Evolutionary conservation across 2,113 vertebrate species (phyloP).

Genomic region (Zootoca vivipara): DNA sequence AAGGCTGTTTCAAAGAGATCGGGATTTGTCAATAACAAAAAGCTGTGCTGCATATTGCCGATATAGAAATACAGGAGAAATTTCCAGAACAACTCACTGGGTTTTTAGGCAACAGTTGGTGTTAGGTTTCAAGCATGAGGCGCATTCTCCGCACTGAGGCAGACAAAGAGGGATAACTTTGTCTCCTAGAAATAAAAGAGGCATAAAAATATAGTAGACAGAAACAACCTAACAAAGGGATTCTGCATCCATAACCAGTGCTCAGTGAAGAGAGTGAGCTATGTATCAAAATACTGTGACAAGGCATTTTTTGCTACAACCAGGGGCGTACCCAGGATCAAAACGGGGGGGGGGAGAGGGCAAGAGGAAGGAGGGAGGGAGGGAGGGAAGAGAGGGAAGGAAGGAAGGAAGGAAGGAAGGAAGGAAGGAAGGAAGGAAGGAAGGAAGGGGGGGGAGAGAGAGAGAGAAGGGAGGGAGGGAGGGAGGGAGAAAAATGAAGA

Average conservation of each 20-base stretch:
- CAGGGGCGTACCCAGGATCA: no score
- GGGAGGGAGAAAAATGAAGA: no score
- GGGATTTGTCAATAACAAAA: neutral
- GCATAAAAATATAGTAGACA: neutral
- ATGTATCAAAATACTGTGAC: neutral
- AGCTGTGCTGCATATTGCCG: neutral
- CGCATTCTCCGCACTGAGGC: conserved; percentile 83
- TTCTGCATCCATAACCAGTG: neutral
- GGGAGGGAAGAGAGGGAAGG: no score
- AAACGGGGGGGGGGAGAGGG: no score
- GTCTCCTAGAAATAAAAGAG: conserved; percentile 75
- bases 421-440: no score
- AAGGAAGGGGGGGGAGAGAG: no score
- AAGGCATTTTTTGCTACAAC: neutral
- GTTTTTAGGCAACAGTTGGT: conserved; percentile 80
- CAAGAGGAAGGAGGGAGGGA: no score
- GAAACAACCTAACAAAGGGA: neutral
- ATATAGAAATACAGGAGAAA: neutral
- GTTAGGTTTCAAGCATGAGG: conserved; percentile 77
- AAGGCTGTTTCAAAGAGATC: neutral
- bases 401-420: no score
- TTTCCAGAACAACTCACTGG: conserved; percentile 71
- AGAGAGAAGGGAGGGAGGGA: no score
- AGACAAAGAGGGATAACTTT: conserved; percentile 84
- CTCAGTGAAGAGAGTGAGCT: neutral